Conservation (phyloP, 2,797 vertebrate genomes). For the Cheirogaleus major region DNA sequence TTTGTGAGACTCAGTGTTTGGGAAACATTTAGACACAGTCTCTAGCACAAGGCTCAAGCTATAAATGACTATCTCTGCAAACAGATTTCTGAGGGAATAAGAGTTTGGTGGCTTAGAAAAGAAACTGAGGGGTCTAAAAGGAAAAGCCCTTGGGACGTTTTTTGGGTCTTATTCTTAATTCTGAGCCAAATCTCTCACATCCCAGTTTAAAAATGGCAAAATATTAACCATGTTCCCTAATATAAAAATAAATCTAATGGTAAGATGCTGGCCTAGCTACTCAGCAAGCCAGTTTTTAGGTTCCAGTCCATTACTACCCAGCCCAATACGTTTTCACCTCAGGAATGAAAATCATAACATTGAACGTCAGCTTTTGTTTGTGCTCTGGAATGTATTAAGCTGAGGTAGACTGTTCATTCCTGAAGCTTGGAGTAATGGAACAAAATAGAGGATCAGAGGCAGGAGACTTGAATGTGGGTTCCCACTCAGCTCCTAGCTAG, state of each 20-base stretch:
- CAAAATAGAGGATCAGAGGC: not conserved
- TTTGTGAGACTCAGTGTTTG: conserved; percentile 8
- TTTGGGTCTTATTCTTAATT: not conserved
- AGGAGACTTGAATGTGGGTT: conserved; percentile 16
- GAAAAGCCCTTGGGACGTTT: not conserved
- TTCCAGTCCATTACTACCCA: not conserved
- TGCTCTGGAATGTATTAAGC: conserved; percentile 48
- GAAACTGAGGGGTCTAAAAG: conserved; percentile 8
- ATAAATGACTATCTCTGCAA: not conserved
- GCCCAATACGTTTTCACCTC: not conserved
- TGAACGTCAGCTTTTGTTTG: conserved; percentile 52
- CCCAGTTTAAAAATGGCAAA: conserved; percentile 48
- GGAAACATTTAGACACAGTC: not conserved
- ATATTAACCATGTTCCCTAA: conserved; percentile 43
- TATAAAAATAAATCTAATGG: conserved; percentile 35
- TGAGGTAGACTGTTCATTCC: conserved; percentile 55
- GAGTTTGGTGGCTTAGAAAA: conserved; percentile 36
- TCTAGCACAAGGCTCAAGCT: not conserved
- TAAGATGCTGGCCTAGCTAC: not conserved
- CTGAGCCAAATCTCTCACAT: conserved; percentile 35
- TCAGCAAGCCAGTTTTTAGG: not conserved
- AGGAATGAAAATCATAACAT: conserved; percentile 56
- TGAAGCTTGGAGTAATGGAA: conserved; percentile 57
- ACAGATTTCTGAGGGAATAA: not conserved
- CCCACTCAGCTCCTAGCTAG: not conserved